Evolutionary conservation across 2,797 vertebrate genomes (phyloP).

Genomic region (Agapornis canus): DNA sequence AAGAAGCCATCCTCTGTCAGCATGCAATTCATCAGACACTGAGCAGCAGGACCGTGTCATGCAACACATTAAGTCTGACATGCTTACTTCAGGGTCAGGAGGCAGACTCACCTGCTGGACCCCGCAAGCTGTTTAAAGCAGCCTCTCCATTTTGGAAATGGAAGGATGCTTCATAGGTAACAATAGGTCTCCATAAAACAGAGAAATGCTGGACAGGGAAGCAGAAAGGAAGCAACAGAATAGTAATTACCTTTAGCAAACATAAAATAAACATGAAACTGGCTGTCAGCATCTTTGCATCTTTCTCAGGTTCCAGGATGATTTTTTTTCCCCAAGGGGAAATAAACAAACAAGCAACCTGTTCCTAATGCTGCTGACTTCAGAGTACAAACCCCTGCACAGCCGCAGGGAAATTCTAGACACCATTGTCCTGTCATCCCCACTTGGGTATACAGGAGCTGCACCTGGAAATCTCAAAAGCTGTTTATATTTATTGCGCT

Average conservation of each 20-base stretch:
- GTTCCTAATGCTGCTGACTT: not conserved
- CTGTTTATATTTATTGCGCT: not conserved
- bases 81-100: not conserved
- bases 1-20: not conserved
- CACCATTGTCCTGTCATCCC: not conserved
- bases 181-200: not conserved
- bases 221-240: not conserved
- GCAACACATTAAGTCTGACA: fast-evolving
- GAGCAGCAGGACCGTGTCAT: fast-evolving
- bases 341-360: not conserved
- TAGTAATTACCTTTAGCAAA: not conserved
- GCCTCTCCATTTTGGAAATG: not conserved
- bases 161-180: not conserved
- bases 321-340: not conserved
- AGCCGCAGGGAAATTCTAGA: not conserved
- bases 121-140: not conserved
- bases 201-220: not conserved
- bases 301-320: not conserved
- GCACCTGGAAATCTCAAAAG: not conserved
- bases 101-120: not conserved
- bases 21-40: fast-evolving
- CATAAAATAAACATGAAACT: not conserved
- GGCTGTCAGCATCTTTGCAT: not conserved
- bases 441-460: not conserved
- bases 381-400: not conserved